phyloP scores from a whole-genome alignment of 2,888 invertebrate genomes.

The Sialis fuliginosa region DNA sequence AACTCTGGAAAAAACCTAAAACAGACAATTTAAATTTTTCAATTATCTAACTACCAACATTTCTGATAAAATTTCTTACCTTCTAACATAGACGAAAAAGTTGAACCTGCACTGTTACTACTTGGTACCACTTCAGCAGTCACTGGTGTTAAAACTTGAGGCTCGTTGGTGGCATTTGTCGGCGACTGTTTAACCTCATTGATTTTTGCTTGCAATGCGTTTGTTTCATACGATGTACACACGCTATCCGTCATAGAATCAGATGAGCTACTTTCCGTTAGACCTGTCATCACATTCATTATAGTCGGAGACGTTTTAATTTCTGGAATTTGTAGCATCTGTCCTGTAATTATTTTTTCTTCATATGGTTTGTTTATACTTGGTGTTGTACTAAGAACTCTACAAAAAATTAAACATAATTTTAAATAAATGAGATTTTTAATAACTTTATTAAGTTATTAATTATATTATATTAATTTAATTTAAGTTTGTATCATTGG shows the following conservation, averaged over 20 bases:
- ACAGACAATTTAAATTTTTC: too few species aligned
- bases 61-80: conserved; percentile 17
- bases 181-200: background rate
- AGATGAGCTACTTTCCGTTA: conserved; percentile 43
- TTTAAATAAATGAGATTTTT: too few species aligned
- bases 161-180: conserved; percentile 2
- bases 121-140: background rate
- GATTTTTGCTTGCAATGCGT: conserved; percentile 1
- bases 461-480: too few species aligned
- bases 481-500: too few species aligned
- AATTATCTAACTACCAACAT: background rate
- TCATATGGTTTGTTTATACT: conserved; percentile 28
- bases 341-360: conserved; percentile 16
- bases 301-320: too few species aligned
- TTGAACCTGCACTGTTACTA: background rate
- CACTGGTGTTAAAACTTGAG: background rate
- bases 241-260: conserved; percentile 42
- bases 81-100: conserved; percentile 24
- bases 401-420: too few species aligned
- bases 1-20: conserved; percentile 30
- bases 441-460: too few species aligned
- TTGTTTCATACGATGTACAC: conserved; percentile 36
- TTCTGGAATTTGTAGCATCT: too few species aligned
- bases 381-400: conserved; percentile 16
- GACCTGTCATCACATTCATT: conserved; percentile 18